Evolutionary conservation across 2,113 vertebrate species (phyloP).

Genomic region (Patagioenas fasciata): DNA sequence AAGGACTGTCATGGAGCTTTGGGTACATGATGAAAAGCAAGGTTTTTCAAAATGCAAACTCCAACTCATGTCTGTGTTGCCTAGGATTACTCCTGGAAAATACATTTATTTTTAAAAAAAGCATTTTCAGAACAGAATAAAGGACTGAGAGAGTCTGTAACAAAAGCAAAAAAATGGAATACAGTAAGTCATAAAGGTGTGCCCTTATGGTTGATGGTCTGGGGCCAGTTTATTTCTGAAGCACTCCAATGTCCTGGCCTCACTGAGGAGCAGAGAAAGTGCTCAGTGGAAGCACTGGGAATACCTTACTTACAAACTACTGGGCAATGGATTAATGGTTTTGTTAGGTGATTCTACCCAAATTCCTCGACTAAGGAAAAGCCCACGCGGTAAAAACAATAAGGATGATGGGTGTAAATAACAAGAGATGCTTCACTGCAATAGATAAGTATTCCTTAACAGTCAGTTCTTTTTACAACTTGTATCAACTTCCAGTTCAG

Average conservation of each 20-base stretch:
- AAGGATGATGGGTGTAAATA: neutral
- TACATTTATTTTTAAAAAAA: neutral
- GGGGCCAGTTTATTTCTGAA: neutral
- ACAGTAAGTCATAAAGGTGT: neutral
- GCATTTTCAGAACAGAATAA: neutral
- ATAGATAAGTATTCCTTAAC: neutral
- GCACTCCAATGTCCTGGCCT: neutral
- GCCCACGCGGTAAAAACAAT: neutral
- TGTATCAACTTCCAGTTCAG: neutral
- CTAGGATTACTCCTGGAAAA: neutral
- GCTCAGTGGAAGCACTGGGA: neutral
- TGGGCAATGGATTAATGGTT: neutral
- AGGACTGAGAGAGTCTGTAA: neutral
- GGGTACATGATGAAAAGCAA: neutral
- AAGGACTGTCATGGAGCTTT: neutral
- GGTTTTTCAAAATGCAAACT: neutral
- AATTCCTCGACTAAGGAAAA: neutral
- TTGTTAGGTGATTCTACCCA: neutral
- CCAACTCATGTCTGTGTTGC: rapidly evolving
- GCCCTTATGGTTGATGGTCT: neutral
- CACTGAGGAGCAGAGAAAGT: rapidly evolving
- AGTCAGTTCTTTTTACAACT: neutral
- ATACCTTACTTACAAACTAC: neutral
- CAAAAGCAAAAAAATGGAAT: neutral
- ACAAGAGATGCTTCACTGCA: neutral